Evolutionary conservation across 2,113 vertebrate genomes (phyloP), one percentile per base, ranked within the genome.

Genomic region (Leptobrachium leishanense): DNA sequence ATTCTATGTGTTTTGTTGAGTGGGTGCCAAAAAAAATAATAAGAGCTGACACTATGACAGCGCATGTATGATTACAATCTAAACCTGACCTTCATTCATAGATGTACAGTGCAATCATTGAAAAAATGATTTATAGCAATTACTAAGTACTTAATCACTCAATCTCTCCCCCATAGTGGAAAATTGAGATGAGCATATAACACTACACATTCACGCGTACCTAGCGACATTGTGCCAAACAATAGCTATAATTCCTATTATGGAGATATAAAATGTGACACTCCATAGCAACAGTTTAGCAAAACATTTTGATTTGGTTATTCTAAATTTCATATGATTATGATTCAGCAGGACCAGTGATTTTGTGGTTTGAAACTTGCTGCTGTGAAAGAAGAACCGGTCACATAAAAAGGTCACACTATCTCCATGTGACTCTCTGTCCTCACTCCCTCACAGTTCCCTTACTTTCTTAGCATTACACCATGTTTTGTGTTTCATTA

Each of bases 311-410:
- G 4, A 10, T 11, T 13, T 13, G 55, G 55, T 3, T 15, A 13
- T 59, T 59, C 41, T 55, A 6, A 7, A n/a, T 64, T 42, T 42
- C 76, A 78, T 15, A 65, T 65, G 76, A 11, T 53, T 7, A 50
- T 78, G 68, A 54, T 54, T 72, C 39, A 64, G 40, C 1, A 64
- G 43, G 13, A 78, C 76, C 55, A 65, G 77, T 65, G 44, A 79
- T 43, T 41, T 66, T 2, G 44, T 66, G 57, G 42, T 78, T 75
- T n/a, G 43, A 78, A 72, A 76, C 20, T 68, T 53, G 67, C 67
- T 15, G 12, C 13, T 69, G 69, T 54, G 40, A 72, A 54, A 55
- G 12, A 31, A 53, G 46, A 72, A 72, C 69, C 69, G 54, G 46
- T 2, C 46, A 12, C n/a, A 15, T 44, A 10, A 72, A 72, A 44